Conservation (phyloP, 2,797 vertebrate species). For the Bradypodion pumilum region DNA sequence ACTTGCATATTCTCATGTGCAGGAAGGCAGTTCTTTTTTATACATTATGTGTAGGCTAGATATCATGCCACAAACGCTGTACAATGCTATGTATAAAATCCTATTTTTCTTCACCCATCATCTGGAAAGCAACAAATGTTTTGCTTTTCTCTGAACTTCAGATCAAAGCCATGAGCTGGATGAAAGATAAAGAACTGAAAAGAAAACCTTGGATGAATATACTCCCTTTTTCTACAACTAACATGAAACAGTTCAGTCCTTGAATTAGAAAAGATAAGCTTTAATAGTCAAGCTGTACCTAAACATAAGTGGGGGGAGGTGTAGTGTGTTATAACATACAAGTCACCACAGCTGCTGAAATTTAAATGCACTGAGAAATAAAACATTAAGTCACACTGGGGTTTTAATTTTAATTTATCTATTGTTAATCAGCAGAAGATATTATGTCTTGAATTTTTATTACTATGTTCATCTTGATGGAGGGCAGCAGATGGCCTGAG, state of each 20-base stretch:
- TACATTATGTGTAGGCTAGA: background rate
- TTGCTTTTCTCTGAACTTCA: conserved; percentile 47
- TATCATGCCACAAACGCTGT: background rate
- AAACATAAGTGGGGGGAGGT: conserved; percentile 11
- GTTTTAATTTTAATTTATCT: no score
- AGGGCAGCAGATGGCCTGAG: no score
- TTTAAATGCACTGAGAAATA: conserved; percentile 20
- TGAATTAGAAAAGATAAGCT: conserved; percentile 60
- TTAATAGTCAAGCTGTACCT: conserved; percentile 23
- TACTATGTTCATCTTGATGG: no score
- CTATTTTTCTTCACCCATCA: background rate
- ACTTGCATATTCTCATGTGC: background rate
- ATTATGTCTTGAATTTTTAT: no score
- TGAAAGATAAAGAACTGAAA: conserved; percentile 57
- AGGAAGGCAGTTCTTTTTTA: background rate
- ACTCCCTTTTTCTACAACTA: conserved; percentile 63
- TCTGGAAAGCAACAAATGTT: conserved; percentile 16
- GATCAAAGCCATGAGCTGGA: conserved; percentile 67
- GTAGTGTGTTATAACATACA: background rate
- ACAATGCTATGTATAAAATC: background rate
- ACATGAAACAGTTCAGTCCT: conserved; percentile 55
- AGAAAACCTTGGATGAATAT: conserved; percentile 64
- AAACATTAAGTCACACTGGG: conserved; percentile 17
- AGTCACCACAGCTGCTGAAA: conserved; percentile 21
- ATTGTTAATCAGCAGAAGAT: no score